These are phyloP conservation scores for Tokudaia muenninki DNA, from an alignment of 2,797 vertebrate species.

Conservation along the genomic window DNA sequence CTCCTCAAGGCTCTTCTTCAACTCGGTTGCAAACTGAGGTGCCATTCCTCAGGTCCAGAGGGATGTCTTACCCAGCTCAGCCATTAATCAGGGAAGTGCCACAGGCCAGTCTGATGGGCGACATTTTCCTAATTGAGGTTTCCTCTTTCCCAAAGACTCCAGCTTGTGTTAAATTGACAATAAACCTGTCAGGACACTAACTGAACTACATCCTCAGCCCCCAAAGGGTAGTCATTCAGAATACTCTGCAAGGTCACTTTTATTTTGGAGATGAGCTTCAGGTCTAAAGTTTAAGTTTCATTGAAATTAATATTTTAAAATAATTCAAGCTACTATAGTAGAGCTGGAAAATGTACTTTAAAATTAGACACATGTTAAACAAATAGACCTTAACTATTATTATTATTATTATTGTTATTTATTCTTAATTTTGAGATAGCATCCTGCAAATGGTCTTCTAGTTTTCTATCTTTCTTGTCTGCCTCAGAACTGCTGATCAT, in stretches of 20 bases:
- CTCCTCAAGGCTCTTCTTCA: neutral
- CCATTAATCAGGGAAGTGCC: neutral
- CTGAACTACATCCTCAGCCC: neutral
- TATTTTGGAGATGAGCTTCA: constrained; percentile 39
- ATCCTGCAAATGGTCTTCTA: neutral
- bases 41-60: neutral
- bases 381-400: neutral
- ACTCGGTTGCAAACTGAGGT: neutral
- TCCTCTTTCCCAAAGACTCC: neutral
- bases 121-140: neutral
- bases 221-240: neutral
- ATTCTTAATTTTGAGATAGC: neutral
- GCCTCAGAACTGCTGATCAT: neutral
- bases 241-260: neutral
- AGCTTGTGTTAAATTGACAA: neutral
- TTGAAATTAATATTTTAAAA: constrained; percentile 25
- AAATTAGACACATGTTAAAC: neutral
- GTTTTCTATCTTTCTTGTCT: neutral
- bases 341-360: neutral
- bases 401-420: neutral
- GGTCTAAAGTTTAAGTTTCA: constrained; percentile 49
- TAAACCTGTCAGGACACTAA: neutral
- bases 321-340: constrained; percentile 2
- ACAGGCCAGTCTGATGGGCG: neutral
- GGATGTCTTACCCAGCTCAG: neutral